These are phyloP conservation scores for Heteractis magnifica DNA, from an alignment of 92 coral and sea anemone genomes.

Conservation along the genomic window DNA sequence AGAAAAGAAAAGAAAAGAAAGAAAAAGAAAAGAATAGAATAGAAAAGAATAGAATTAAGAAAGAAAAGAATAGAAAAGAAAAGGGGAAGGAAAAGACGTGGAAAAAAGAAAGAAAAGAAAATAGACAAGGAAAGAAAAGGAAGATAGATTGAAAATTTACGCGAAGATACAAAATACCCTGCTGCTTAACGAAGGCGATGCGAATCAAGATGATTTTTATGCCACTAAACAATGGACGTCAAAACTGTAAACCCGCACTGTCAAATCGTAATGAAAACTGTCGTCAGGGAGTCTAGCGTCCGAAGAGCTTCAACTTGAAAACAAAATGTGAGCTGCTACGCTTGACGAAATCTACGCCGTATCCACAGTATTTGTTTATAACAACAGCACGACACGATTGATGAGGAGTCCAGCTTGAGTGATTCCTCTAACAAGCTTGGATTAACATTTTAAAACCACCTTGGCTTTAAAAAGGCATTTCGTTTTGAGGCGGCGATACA, in stretches of 20 bases:
- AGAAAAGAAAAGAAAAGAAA: not conserved
- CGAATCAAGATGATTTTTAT: not conserved
- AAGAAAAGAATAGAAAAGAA: not conserved
- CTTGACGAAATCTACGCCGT: not conserved
- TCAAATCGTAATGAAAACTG: conserved; percentile 4
- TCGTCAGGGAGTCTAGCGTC: conserved; percentile 5
- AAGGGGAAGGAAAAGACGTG: not conserved
- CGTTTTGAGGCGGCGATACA: not conserved
- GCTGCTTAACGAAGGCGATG: not conserved
- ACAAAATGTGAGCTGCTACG: not conserved
- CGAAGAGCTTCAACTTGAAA: not conserved
- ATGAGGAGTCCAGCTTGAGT: not conserved
- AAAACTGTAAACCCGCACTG: not conserved
- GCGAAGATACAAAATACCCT: not conserved
- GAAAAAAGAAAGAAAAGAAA: not conserved
- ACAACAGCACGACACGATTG: not conserved
- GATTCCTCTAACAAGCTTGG: not conserved
- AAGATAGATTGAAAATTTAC: not conserved
- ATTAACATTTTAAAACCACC: not conserved
- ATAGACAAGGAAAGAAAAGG: not conserved
- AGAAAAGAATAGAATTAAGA: not conserved
- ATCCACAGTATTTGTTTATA: not conserved
- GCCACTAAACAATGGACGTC: not conserved
- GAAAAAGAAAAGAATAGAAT: not conserved
- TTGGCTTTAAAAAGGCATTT: not conserved